These are phyloP conservation scores for Alligator sinensis DNA, from an alignment of 2,113 vertebrate species.

Conservation along the genomic window DNA sequence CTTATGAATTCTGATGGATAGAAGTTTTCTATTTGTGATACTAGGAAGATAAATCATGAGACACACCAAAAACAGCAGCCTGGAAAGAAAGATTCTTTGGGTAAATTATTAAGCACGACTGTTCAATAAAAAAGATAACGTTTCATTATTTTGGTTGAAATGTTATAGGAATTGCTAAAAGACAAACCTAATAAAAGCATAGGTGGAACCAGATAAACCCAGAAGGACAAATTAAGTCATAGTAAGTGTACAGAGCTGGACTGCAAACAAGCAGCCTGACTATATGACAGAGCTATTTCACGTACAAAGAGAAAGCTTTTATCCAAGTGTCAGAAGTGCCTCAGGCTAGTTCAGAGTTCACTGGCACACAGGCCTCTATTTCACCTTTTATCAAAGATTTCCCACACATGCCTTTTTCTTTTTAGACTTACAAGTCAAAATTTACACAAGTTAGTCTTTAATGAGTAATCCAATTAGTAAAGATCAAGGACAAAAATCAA, in stretches of 20 bases:
- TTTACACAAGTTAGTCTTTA: background rate
- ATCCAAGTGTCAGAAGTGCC: constrained; percentile 15
- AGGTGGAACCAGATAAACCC: background rate
- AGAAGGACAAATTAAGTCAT: background rate
- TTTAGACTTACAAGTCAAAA: background rate
- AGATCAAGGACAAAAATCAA: constrained; percentile 28
- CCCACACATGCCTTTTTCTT: background rate
- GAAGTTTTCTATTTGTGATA: background rate
- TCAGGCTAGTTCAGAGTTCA: background rate
- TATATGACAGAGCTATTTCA: constrained; percentile 21
- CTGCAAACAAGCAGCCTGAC: constrained; percentile 4
- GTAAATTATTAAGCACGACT: background rate
- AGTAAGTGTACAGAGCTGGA: background rate
- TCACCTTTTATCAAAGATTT: background rate
- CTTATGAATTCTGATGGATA: background rate
- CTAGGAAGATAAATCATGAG: background rate
- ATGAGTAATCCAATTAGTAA: background rate
- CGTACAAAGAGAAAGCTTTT: background rate
- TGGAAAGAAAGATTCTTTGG: background rate
- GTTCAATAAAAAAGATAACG: background rate
- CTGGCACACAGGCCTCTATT: background rate
- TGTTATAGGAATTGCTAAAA: background rate
- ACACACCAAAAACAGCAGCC: background rate
- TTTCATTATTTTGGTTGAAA: background rate
- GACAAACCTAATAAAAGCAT: background rate